These are phyloP conservation scores for Achlya flavicornis DNA, from an alignment of 2,888 invertebrate genomes.

Conservation along the genomic window DNA sequence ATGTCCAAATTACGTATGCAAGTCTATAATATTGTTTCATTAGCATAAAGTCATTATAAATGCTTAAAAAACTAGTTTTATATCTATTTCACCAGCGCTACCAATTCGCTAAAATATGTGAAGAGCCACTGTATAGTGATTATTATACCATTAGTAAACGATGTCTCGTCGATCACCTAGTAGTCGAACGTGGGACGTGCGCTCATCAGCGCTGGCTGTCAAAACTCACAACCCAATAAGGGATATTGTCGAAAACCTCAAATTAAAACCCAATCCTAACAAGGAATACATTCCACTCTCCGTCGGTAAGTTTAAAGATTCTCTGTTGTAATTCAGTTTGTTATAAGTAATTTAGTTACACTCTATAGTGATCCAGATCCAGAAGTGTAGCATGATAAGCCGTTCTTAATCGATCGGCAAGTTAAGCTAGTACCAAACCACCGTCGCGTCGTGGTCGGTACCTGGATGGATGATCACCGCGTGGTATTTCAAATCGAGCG, in stretches of 20 bases:
- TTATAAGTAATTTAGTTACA: too few relatives aligned
- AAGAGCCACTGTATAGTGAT: slow-evolving; percentile 11
- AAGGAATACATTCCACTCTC: slow-evolving; percentile 96
- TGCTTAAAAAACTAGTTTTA: not conserved
- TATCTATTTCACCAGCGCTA: not conserved
- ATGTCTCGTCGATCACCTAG: slow-evolving; percentile 63
- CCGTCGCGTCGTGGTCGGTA: too few relatives aligned
- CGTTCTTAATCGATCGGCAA: too few relatives aligned
- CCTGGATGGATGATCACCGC: too few relatives aligned
- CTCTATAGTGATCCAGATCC: too few relatives aligned
- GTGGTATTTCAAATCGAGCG: too few relatives aligned
- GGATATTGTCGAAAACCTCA: slow-evolving; percentile 94
- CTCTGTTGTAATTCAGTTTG: too few relatives aligned
- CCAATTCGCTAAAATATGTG: slow-evolving; percentile 14
- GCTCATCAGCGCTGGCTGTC: slow-evolving; percentile 89
- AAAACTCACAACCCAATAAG: slow-evolving; percentile 96
- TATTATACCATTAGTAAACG: slow-evolving; percentile 26
- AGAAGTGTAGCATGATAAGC: too few relatives aligned
- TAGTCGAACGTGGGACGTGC: slow-evolving; percentile 87
- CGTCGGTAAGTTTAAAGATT: slow-evolving; percentile 86
- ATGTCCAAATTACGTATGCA: too few relatives aligned
- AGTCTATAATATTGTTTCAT: not conserved
- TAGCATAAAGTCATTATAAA: not conserved
- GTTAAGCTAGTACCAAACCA: too few relatives aligned
- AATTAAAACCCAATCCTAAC: slow-evolving; percentile 94